A percentile compares a stretch with the other conserved stretches of the same genome.
phyloP scores from a whole-genome alignment of 2,113 vertebrate species.

The Progne subis region DNA sequence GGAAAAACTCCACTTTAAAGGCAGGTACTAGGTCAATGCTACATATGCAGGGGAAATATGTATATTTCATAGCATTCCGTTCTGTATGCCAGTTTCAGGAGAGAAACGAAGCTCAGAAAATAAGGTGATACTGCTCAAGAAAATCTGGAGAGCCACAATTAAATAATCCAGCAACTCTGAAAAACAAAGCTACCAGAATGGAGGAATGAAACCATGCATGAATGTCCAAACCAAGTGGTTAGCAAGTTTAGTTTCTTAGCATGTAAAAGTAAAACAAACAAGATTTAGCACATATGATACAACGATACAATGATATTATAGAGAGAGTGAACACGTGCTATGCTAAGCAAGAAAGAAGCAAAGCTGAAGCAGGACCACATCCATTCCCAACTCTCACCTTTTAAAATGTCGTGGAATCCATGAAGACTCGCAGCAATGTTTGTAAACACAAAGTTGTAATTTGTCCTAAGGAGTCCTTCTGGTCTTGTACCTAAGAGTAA shows the following conservation, averaged over 20 bases:
- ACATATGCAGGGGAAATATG: neutral
- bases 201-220: neutral
- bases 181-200: neutral
- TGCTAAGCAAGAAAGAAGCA: neutral
- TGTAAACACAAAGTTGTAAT: slow-evolving; percentile 87
- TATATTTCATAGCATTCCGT: neutral
- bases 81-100: neutral
- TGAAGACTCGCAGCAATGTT: slow-evolving; percentile 87
- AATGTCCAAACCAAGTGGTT: neutral
- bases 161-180: neutral
- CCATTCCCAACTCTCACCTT: slow-evolving; percentile 79
- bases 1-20: neutral
- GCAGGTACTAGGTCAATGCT: neutral
- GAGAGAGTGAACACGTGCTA: fast-evolving
- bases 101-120: neutral
- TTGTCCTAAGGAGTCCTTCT: slow-evolving; percentile 86
- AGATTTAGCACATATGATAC: neutral
- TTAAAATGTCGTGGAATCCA: slow-evolving; percentile 86
- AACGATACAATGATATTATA: no score
- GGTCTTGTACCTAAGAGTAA: slow-evolving; percentile 76
- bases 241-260: neutral
- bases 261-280: neutral
- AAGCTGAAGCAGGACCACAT: neutral
- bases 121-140: neutral
- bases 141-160: neutral